These are phyloP conservation scores for Axea sp. DNA, from an alignment of 2,888 invertebrate species.

Conservation along the genomic window DNA sequence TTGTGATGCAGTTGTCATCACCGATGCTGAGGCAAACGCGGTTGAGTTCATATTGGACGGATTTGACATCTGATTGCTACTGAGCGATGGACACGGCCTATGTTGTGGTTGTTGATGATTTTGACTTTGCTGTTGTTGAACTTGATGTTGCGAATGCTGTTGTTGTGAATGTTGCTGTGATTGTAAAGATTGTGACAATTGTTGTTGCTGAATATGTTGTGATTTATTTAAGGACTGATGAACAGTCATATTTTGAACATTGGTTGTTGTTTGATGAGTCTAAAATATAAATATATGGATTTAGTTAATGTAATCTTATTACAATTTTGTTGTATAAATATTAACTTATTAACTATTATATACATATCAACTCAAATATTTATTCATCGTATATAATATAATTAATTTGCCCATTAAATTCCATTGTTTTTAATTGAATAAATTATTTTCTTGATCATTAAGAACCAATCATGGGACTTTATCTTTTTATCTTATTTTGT, in stretches of 20 bases:
- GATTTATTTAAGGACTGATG: conserved; percentile 67
- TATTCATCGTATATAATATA: too few relatives aligned
- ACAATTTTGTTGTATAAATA: too few relatives aligned
- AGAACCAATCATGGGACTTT: too few relatives aligned
- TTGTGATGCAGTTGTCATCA: conserved; percentile 62
- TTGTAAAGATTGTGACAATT: conserved; percentile 60
- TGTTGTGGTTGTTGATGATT: conserved; percentile 33
- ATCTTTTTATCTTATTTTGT: too few relatives aligned
- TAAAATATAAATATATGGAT: conserved; percentile 13
- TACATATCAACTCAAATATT: too few relatives aligned
- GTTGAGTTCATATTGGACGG: conserved; percentile 74
- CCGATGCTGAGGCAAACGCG: conserved; percentile 67
- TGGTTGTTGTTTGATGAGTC: conserved; percentile 53
- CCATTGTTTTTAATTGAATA: too few relatives aligned
- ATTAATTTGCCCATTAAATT: too few relatives aligned
- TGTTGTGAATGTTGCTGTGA: conserved; percentile 17
- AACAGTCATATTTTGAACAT: conserved; percentile 63
- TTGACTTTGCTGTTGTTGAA: conserved; percentile 6
- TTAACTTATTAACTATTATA: too few relatives aligned
- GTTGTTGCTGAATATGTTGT: conserved; percentile 43
- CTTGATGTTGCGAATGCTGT: conserved; percentile 5
- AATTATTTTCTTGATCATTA: too few relatives aligned
- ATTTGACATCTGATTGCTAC: conserved; percentile 73
- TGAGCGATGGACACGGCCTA: conserved; percentile 54
- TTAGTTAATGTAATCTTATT: too few relatives aligned